These are phyloP conservation scores for Hipparchia semele DNA, from an alignment of 2,888 invertebrate species.

Conservation along the genomic window DNA sequence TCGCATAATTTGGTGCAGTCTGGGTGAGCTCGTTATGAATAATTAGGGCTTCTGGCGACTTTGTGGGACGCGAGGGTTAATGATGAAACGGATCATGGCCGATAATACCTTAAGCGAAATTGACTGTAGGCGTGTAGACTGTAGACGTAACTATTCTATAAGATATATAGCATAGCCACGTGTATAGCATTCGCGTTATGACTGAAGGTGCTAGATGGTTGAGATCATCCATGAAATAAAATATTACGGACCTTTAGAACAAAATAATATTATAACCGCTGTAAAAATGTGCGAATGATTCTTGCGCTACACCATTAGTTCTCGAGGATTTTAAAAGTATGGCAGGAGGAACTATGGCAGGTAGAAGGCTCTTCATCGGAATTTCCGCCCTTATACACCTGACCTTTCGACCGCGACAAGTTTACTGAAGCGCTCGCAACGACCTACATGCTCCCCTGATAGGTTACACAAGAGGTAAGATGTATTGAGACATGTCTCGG, in stretches of 20 bases:
- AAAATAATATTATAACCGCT: no score
- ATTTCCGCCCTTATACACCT: constrained; percentile 80
- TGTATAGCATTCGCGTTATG: no score
- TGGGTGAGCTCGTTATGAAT: constrained; percentile 42
- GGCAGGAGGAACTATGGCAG: constrained; percentile 50
- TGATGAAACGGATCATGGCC: constrained; percentile 18
- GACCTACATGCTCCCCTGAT: constrained; percentile 74
- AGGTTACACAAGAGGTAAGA: constrained; percentile 31
- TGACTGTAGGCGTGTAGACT: not conserved
- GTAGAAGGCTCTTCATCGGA: constrained; percentile 66
- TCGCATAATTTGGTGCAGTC: constrained; percentile 58
- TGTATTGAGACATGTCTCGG: constrained; percentile 24
- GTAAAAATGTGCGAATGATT: no score
- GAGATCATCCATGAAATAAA: no score
- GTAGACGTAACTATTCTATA: not conserved
- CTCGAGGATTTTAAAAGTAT: constrained; percentile 47
- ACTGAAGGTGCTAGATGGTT: not conserved
- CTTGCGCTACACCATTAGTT: no score
- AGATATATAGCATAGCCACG: not conserved
- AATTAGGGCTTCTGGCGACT: constrained; percentile 33
- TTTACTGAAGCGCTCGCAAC: constrained; percentile 75
- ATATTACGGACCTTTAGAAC: no score
- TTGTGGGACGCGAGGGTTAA: constrained; percentile 20
- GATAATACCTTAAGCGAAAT: not conserved
- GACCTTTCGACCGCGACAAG: constrained; percentile 80